A percentile compares a stretch with the other conserved stretches of the same genome.
Evolutionary conservation across 2,797 vertebrate genomes (phyloP).

Genomic region (Manis javanica): DNA sequence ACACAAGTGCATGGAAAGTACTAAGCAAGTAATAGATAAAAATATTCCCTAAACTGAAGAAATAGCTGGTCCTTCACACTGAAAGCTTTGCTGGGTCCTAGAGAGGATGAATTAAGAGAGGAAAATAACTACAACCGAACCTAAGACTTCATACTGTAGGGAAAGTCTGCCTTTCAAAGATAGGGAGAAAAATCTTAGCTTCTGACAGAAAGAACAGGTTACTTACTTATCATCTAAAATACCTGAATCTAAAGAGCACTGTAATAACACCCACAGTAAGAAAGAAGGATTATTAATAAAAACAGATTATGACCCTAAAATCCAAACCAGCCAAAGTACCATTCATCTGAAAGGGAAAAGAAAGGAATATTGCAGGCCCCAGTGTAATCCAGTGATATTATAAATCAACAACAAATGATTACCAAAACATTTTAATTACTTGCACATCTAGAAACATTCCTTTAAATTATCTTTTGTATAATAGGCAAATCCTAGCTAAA

Average conservation of each 20-base stretch:
- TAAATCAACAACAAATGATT: background rate
- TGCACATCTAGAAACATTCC: background rate
- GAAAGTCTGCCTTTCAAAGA: conserved; percentile 24
- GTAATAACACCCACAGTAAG: background rate
- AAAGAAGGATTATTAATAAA: conserved; percentile 17
- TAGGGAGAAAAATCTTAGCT: background rate
- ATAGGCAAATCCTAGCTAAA: background rate
- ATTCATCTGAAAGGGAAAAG: conserved; percentile 4
- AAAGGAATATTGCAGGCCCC: background rate
- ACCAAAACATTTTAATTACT: background rate
- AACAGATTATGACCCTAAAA: background rate
- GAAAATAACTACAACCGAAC: background rate
- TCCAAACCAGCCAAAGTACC: background rate
- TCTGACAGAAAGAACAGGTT: background rate
- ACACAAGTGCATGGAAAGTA: background rate
- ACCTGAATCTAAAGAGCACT: background rate
- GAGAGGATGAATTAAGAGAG: background rate
- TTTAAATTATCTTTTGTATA: conserved; percentile 14
- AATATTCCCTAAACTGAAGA: conserved; percentile 9
- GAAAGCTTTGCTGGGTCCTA: background rate
- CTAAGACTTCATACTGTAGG: background rate
- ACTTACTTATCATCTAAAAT: background rate
- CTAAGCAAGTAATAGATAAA: background rate
- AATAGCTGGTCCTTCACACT: background rate
- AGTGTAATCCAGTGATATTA: background rate